Conservation (phyloP, 2,888 invertebrate genomes). For the Nemurella pictetii region DNA sequence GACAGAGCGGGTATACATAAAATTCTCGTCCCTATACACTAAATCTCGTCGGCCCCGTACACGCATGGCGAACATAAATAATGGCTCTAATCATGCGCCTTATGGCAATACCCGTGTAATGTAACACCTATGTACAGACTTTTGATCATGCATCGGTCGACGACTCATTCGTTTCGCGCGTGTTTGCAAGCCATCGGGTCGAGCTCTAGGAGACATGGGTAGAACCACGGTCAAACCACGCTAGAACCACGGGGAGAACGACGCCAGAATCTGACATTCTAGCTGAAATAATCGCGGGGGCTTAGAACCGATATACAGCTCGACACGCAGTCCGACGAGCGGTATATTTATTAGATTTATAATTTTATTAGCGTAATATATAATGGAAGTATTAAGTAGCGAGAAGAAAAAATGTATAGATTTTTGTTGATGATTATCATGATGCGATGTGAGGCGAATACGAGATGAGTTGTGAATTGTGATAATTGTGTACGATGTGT, state of each 20-base stretch:
- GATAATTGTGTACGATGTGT: too few species aligned
- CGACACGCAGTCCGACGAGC: neutral
- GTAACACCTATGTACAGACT: conserved; percentile 30
- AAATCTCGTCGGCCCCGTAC: neutral
- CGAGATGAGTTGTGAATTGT: too few species aligned
- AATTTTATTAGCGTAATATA: neutral
- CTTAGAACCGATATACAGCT: neutral
- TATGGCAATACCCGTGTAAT: conserved; percentile 14
- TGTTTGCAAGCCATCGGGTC: neutral
- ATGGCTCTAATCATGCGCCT: conserved; percentile 7
- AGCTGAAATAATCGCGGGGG: neutral
- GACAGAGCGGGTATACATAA: neutral
- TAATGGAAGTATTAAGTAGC: neutral
- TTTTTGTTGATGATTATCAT: too few species aligned
- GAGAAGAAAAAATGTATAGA: too few species aligned
- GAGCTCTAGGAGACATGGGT: neutral
- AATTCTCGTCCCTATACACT: neutral
- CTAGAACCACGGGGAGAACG: too few species aligned
- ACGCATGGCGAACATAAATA: conserved; percentile 13
- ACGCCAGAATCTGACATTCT: neutral
- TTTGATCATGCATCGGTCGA: neutral
- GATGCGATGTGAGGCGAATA: neutral
- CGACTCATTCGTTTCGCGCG: neutral
- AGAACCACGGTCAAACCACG: too few species aligned
- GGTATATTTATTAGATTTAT: neutral